These are phyloP conservation scores for Patella ulyssiponensis DNA, from an alignment of 2,888 invertebrate genomes.

Conservation along the genomic window DNA sequence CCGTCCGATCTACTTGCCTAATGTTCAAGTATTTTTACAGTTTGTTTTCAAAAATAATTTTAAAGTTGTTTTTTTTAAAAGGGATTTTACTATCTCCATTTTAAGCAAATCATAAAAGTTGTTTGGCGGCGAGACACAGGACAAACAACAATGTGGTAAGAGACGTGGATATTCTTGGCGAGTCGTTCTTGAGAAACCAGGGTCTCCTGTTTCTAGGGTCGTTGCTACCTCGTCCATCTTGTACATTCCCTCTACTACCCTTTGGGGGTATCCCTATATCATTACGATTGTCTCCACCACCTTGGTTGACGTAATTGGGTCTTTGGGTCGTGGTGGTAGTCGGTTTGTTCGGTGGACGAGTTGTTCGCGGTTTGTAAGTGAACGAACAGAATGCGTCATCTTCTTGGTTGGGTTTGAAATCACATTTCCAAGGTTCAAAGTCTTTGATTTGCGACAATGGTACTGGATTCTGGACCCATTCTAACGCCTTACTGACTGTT, in stretches of 20 bases:
- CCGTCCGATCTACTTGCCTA: no score
- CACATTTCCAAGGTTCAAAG: conserved; percentile 61
- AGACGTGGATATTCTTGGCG: background rate
- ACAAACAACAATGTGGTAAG: background rate
- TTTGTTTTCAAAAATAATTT: no score
- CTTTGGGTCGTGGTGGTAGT: background rate
- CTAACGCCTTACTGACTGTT: conserved; percentile 54
- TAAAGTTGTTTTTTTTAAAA: no score
- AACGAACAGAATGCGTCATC: conserved; percentile 31
- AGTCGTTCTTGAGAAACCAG: conserved; percentile 35
- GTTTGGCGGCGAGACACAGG: background rate
- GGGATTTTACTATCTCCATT: no score
- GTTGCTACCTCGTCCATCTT: conserved; percentile 1
- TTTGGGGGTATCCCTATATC: background rate
- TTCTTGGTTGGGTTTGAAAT: conserved; percentile 34
- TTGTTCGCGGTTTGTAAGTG: conserved; percentile 29
- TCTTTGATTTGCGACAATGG: conserved; percentile 49
- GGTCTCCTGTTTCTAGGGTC: conserved; percentile 34
- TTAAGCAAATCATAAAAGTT: background rate
- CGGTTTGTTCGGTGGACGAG: conserved; percentile 23
- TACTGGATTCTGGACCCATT: conserved; percentile 61
- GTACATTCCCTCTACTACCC: no score
- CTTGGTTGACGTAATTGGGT: background rate
- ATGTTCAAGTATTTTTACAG: no score
- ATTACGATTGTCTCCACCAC: background rate